Percentiles rank a stretch among this genome's conserved stretches.
Evolutionary conservation across 2,113 vertebrate species (phyloP).

Genomic region (Chlamydotis undulata): DNA sequence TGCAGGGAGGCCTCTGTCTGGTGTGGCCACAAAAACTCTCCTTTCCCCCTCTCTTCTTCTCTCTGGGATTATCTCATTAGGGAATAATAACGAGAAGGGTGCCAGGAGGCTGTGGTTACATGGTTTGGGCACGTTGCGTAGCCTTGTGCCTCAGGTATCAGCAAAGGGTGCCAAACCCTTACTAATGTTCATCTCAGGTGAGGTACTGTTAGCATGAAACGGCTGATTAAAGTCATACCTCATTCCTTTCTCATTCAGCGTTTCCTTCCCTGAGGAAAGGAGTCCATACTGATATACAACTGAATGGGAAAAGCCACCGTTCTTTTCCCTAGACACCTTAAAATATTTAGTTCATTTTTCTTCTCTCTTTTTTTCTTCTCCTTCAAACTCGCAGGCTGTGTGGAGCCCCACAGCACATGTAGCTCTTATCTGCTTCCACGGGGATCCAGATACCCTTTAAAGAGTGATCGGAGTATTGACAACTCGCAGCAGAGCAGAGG

Average conservation of each 20-base stretch:
- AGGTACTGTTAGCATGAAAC: neutral
- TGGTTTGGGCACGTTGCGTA: neutral
- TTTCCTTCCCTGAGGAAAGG: conserved; percentile 8
- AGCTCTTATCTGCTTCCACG: neutral
- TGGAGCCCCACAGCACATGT: neutral
- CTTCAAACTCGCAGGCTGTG: neutral
- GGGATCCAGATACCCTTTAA: neutral
- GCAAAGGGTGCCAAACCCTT: neutral
- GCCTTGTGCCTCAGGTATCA: neutral
- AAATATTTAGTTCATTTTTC: neutral
- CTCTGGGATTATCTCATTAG: neutral
- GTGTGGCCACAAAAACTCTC: neutral
- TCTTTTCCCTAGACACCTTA: neutral
- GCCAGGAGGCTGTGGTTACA: neutral
- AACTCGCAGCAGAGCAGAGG: neutral
- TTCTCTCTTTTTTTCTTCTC: neutral
- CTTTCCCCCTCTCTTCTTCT: neutral
- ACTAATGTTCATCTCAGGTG: neutral
- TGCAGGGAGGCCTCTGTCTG: neutral
- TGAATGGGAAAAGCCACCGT: neutral
- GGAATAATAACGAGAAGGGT: neutral
- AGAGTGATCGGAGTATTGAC: neutral
- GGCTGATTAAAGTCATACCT: neutral
- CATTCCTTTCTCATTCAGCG: neutral
- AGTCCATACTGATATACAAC: neutral